A percentile compares a stretch with the other conserved stretches of the same genome.
phyloP scores from a whole-genome alignment of 2,888 invertebrate species.

The Ophion costatus region DNA sequence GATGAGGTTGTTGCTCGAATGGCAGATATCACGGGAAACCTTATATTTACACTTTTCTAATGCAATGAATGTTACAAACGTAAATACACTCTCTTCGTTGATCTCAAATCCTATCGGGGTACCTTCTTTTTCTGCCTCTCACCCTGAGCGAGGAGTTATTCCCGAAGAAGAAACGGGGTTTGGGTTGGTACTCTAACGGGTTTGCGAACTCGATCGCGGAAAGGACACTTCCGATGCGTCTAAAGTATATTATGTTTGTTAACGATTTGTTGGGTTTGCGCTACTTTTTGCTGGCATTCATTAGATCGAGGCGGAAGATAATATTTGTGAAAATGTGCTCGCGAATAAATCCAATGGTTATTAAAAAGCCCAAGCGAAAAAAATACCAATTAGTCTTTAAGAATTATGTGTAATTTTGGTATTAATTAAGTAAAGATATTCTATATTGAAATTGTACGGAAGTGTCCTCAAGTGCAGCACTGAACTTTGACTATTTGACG shows the following conservation, averaged over 20 bases:
- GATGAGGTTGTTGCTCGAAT: not conserved
- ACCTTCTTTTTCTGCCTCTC: not conserved
- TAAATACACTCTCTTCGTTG: slow-evolving; percentile 34
- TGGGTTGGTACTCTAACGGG: not conserved
- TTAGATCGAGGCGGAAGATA: slow-evolving; percentile 24
- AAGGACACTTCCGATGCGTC: slow-evolving; percentile 1
- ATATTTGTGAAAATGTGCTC: slow-evolving; percentile 42
- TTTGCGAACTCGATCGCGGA: not conserved
- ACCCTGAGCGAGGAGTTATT: not conserved
- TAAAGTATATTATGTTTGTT: slow-evolving; percentile 27
- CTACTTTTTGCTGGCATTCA: not conserved
- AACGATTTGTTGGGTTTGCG: slow-evolving; percentile 34
- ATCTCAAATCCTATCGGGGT: slow-evolving; percentile 37
- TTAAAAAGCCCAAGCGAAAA: slow-evolving; percentile 37
- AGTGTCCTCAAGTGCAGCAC: slow-evolving; percentile 1
- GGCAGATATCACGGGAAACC: slow-evolving; percentile 17
- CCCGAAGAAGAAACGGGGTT: not conserved
- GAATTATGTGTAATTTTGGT: slow-evolving; percentile 63
- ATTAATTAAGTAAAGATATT: slow-evolving; percentile 66
- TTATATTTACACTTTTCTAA: slow-evolving; percentile 54
- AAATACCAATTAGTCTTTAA: slow-evolving; percentile 63
- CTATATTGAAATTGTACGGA: slow-evolving; percentile 53
- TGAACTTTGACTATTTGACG: not conserved
- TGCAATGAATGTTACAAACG: slow-evolving; percentile 58
- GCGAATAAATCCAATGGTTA: slow-evolving; percentile 62